Evolutionary conservation across 30 jellyfish, hydroid and myxozoan genomes (phyloP), one percentile per base, ranked within the genome.

Genomic region (Cassiopea andromeda): DNA sequence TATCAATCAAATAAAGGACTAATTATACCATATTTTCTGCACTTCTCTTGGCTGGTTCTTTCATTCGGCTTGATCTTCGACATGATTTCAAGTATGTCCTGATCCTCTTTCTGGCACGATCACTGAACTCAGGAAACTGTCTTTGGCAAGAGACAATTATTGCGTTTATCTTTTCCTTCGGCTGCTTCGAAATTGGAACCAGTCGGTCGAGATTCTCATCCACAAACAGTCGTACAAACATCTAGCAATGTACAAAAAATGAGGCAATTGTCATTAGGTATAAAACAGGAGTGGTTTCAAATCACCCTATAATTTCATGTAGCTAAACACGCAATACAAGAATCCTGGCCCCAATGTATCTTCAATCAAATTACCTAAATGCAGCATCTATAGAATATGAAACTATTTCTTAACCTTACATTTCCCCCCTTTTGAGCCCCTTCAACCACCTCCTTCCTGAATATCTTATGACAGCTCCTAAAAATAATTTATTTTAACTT

Each of bases 121-220:
- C 99, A 54, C 97, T 87, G 60, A 96, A 96, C 75, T 96, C 99
- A 1, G 99, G 99, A 74, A 95, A 95, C 86, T 95, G 99, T 59
- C 99, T 81, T 69, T 96, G 99, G 79, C 99, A 96, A 1, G 99
- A 96, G 89, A 96, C 87, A 14, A 96, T 96, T 75, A 96, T 96
- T 48, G 99, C 99, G 44, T 84, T 87, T 77, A 96, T 92, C 79
- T 96, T 96, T 88, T 96, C 99, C 50, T 96, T 96, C 17, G 99
- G 99, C 76, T 96, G 99, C 74, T 96, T 96, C 43, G 99, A 96
- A 54, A 96, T 96, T 16, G 99, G 99, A n/a, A 96, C 98, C 6
- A 96, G 98, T 18, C 99, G 90, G 74, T 96, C 99, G 3, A 96
- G 97, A 69, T 96, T 96, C 74, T 96, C 99, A 66, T 96, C 99